Base-by-base conservation (phyloP, 2,797 vertebrate species). In the Loris lydekkerianus region DNA sequence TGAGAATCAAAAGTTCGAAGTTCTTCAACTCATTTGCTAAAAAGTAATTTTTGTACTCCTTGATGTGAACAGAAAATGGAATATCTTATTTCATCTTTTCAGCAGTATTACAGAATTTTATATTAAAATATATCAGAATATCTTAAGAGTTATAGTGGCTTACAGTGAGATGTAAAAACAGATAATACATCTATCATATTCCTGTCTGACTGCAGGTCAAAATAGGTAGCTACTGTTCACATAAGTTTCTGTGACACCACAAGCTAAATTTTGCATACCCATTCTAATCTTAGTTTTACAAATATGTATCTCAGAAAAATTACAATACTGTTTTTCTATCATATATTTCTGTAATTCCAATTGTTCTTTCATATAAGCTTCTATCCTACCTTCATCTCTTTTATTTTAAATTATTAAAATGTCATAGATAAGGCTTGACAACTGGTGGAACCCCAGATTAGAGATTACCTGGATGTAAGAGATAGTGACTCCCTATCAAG, bases 261-360 rank as follows among this genome's bases (percentile, higher is more conserved):
- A 2, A 80, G 91, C 56, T 76, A 93, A 93, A 93, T 72, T 67
- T 53, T 14, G 73, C 27, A 82, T 80, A 29, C 0, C 1, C 8
- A 61, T 75, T 82, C 37, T 7, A 92, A 13, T 72, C 13, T 95
- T 77, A 76, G 46, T 65, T 96, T 96, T 76, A 93, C 96, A 93
- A 92, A 80, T 77, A 61, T 5, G n/a, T 27, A 10, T 34, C 58
- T 89, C 23, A 49, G 63, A 80, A 83, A 86, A 86, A 91, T 46
- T 25, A 70, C 17, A 88, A 80, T 81, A 78, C 4, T 72, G 3
- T 34, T 29, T 86, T 73, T 58, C 9, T 25, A 46, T 58, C 86
- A 49, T 40, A n/a, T 56, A 89, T 53, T 84, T 94, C 46, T 61
- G 5, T 77, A 87, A 72, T 60, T 86, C 21, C 9, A 96, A 70